phyloP scores from a whole-genome alignment of 2,797 vertebrate species.

The Mallotus villosus region DNA sequence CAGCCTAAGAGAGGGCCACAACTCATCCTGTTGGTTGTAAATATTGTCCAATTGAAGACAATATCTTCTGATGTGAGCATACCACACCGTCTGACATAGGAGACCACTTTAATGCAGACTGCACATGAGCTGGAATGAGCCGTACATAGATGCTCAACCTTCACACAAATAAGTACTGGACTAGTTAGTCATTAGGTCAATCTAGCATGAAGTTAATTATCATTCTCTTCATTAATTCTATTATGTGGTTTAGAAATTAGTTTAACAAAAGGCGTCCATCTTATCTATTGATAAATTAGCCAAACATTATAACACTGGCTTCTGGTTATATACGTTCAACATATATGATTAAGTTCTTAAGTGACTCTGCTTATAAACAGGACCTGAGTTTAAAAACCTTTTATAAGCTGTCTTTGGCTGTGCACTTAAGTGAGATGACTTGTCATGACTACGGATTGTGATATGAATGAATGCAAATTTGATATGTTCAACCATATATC shows the following conservation, averaged over 20 bases:
- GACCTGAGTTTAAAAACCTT: slow-evolving; percentile 1
- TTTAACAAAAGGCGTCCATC: background rate
- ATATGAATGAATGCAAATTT: background rate
- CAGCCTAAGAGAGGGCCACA: no score
- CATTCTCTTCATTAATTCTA: background rate
- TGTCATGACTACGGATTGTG: background rate
- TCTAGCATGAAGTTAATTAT: background rate
- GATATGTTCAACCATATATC: background rate
- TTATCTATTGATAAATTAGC: background rate
- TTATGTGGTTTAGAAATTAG: background rate
- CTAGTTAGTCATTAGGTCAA: background rate
- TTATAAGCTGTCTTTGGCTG: background rate
- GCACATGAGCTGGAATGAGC: background rate
- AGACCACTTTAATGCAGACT: slow-evolving; percentile 18
- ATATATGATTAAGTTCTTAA: background rate
- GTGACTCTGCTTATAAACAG: background rate
- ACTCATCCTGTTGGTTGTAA: background rate
- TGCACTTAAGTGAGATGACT: background rate
- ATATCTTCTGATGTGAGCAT: slow-evolving; percentile 39
- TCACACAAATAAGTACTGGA: background rate
- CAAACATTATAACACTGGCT: background rate
- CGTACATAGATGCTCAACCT: background rate
- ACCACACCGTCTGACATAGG: slow-evolving; percentile 32
- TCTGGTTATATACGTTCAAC: background rate
- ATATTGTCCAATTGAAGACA: background rate